Base-by-base conservation (phyloP, 2,113 vertebrate genomes). In the Rallus limicola region DNA sequence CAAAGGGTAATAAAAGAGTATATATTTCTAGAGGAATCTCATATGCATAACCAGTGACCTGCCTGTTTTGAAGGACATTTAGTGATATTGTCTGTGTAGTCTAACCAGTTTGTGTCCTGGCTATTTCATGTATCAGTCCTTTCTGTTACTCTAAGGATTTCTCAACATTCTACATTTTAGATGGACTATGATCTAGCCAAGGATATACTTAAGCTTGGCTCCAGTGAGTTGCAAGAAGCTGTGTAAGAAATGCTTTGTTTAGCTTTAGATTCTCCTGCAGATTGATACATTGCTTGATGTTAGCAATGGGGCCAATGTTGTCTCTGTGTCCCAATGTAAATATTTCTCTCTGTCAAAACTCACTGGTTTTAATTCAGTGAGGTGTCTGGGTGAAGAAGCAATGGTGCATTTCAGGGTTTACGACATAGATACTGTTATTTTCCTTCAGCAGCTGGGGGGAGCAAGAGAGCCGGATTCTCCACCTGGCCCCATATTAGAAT, bases 381-480 rank as follows among this genome's bases (percentile, higher is more conserved):
- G 10, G 6, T 79, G 16, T 52, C 48, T 56, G 23, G 12, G 42
- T 33, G 40, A 42, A n/a, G 21, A 48, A 86, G 25, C 26, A 33
- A 34, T 17, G 19, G 33, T 4, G 1, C 11, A 0, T 79, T 79
- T 76, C 67, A 55, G 58, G 23, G 36, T 16, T 36, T 48, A 46
- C 36, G 38, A 9, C 3, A 3, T 25, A 56, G 24, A 16, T 84
- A 16, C 50, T 69, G 62, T 70, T 69, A 58, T 72, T 96, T 96
- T 91, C 87, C 60, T 94, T 87, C 74, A 79, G 44, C 95, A 93
- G 93, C 96, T 96, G 70, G 92, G 74, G 94, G 96, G 96, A 93
- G 95, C 88, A 95, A 94, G 92, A 91, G 95, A 97, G 65, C 77
- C 0, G 2, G 65, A 76, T 88, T 96, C 62, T 79, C 62, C 34